Evolutionary conservation across 2,888 invertebrate genomes (phyloP).

Genomic region (Xanthorhoe designata): DNA sequence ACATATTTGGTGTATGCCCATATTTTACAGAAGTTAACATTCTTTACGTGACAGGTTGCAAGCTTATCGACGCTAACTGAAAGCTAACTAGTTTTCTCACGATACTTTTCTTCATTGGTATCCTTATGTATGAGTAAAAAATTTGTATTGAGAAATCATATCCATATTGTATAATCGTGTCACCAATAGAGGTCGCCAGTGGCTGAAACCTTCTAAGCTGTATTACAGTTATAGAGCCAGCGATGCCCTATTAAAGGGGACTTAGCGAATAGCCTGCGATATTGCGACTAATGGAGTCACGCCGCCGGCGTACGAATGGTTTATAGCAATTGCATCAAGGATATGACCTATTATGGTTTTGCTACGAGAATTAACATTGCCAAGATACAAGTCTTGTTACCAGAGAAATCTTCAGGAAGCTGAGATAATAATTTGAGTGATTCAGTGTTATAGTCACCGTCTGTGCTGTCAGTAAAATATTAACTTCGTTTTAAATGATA

Average conservation of each 20-base stretch:
- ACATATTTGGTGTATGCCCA: no score
- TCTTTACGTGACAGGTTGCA: no score
- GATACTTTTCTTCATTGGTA: no score
- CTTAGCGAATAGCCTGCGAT: slow-evolving; percentile 47
- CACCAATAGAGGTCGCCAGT: not conserved
- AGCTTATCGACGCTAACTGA: no score
- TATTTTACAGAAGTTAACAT: no score
- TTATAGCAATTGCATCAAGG: slow-evolving; percentile 69
- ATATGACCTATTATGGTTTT: slow-evolving; percentile 56
- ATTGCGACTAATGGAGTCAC: slow-evolving; percentile 58
- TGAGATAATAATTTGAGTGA: not conserved
- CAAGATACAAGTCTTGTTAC: not conserved
- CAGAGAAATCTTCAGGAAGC: not conserved
- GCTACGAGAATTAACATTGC: slow-evolving; percentile 57
- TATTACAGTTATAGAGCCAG: slow-evolving; percentile 27
- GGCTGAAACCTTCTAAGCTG: slow-evolving; percentile 1
- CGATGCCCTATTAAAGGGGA: slow-evolving; percentile 29
- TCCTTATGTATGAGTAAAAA: not conserved
- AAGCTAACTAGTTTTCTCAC: no score
- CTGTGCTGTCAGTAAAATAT: no score
- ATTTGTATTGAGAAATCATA: not conserved
- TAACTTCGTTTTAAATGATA: no score
- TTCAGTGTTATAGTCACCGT: not conserved
- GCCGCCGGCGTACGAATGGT: slow-evolving; percentile 50
- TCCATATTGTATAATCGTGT: not conserved